phyloP scores from a whole-genome alignment of 2,888 invertebrate genomes.

The Mimachlamys varia region DNA sequence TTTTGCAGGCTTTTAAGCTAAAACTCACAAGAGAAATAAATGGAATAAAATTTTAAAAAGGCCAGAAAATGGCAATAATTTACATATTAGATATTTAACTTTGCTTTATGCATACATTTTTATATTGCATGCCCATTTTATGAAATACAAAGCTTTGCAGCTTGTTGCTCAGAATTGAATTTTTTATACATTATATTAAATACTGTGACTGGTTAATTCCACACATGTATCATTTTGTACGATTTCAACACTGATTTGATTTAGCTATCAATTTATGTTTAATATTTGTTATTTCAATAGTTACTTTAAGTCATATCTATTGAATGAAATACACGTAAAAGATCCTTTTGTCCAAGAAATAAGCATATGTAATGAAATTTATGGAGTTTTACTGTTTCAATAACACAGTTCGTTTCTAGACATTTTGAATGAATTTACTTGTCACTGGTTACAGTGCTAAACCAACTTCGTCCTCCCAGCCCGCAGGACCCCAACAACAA shows the following conservation, averaged over 20 bases:
- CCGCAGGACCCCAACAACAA: constrained; percentile 11
- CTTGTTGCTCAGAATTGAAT: neutral
- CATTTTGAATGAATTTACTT: neutral
- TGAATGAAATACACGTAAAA: neutral
- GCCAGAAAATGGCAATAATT: neutral
- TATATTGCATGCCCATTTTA: neutral
- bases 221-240: too few relatives aligned
- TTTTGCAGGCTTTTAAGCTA: neutral
- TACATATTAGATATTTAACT: neutral
- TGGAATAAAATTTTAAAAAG: neutral
- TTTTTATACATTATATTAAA: too few relatives aligned
- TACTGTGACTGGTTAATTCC: too few relatives aligned
- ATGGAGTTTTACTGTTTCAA: neutral
- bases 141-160: neutral
- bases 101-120: neutral
- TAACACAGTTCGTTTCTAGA: neutral
- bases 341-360: neutral
- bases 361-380: neutral
- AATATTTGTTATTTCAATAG: neutral
- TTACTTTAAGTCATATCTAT: neutral
- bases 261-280: too few relatives aligned
- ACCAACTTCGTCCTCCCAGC: neutral
- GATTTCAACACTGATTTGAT: too few relatives aligned
- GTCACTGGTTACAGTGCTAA: neutral
- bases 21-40: neutral